Conservation (phyloP, 1,140 invertebrate species). For the Drosophila micromelanica region DNA sequence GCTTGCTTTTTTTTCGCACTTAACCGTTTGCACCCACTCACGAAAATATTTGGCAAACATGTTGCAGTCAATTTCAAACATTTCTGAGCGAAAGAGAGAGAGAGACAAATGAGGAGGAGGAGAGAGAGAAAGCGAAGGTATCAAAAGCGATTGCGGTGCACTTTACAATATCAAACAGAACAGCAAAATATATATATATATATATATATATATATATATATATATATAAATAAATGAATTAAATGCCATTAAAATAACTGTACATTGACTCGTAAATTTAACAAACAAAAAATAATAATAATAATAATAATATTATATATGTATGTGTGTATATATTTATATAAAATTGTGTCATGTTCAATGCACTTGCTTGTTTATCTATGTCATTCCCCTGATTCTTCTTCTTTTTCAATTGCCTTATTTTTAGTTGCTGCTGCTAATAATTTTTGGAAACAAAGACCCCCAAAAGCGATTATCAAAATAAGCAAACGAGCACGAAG, state of each 20-base stretch:
- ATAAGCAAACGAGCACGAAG: constrained; percentile 48
- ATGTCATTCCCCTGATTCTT: constrained; percentile 18
- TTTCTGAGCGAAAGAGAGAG: constrained; percentile 2
- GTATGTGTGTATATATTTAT: constrained; percentile 15
- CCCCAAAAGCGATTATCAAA: constrained; percentile 65
- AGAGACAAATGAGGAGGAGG: not conserved
- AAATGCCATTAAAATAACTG: constrained; percentile 39
- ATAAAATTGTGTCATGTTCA: constrained; percentile 44
- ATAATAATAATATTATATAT: constrained; percentile 8
- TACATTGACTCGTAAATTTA: constrained; percentile 35
- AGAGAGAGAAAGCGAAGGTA: not conserved
- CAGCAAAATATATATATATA: not conserved
- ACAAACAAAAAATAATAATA: constrained; percentile 6
- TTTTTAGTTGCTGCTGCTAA: constrained; percentile 42
- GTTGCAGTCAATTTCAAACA: constrained; percentile 26
- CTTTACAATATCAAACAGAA: constrained; percentile 17
- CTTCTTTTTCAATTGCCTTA: constrained; percentile 28
- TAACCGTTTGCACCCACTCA: constrained; percentile 17
- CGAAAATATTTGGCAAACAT: constrained; percentile 50
- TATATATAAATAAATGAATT: not conserved
- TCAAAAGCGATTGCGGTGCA: not conserved
- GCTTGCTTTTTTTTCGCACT: constrained; percentile 11
- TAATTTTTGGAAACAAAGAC: constrained; percentile 64
- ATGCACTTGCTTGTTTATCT: constrained; percentile 36
- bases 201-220: not conserved